Conservation (phyloP, 2,797 vertebrate genomes). For the Simalia tracyae region DNA sequence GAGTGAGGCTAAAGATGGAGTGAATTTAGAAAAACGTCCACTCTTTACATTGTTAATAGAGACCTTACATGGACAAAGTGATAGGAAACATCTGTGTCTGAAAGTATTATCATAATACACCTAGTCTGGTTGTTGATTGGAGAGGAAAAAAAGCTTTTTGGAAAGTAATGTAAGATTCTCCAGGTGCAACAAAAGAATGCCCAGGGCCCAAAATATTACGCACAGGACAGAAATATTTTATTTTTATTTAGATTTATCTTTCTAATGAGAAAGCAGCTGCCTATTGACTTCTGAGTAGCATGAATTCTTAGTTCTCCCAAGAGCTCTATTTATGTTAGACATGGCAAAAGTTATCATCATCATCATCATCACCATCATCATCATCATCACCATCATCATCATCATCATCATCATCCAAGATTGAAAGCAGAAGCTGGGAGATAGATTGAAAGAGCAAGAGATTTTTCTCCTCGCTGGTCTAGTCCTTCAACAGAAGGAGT, state of each 20-base stretch:
- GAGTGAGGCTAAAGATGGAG: background rate
- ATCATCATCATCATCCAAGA: background rate
- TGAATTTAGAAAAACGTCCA: background rate
- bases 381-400: background rate
- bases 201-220: background rate
- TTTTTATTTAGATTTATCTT: background rate
- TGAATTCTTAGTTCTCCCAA: background rate
- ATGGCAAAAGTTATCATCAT: background rate
- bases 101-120: background rate
- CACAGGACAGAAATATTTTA: background rate
- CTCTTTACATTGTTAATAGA: background rate
- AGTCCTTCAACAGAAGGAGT: background rate
- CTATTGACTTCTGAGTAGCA: background rate
- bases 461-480: background rate
- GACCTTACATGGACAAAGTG: background rate
- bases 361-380: background rate
- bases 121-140: background rate
- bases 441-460: background rate
- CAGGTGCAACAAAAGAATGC: background rate
- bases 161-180: background rate
- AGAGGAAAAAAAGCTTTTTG: background rate
- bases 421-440: background rate
- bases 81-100: background rate
- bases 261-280: background rate
- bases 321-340: background rate